Base-by-base conservation (phyloP, 1,140 invertebrate species). In the Zophobas atratus region DNA sequence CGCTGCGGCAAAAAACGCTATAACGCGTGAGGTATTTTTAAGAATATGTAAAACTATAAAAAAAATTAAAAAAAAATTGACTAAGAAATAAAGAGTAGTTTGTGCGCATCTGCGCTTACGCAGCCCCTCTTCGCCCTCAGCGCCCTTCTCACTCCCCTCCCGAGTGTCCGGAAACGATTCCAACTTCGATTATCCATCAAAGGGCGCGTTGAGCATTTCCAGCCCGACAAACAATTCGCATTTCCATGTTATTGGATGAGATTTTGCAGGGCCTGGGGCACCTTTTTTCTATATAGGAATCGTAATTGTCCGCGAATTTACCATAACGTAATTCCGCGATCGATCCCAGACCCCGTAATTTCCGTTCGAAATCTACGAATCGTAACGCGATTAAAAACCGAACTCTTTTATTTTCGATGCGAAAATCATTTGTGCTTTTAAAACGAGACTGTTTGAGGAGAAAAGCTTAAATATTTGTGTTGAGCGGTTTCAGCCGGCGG, bases 161-260 rank as follows among this genome's bases (percentile, higher is more conserved):
- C 36, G 41, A 72, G 51, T 34, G 70, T 72, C 60, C 60, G 70
- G 51, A 72, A 72, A 49, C 48, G 48, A 72, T 70, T 77, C 48
- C 76, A 70, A 77, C 67, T 77, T 77, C 76, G 60, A 77, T 77
- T 77, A 72, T 70, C 51, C 53, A 55, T 72, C 63, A 77, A 77
- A 77, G 39, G 72, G 53, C 60, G 60, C 60, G 60, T 35, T 5
- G n/a, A 53, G 8, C 46, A 55, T 70, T 67, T 70, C 67, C 67
- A 67, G 67, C 41, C 60, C 60, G 60, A 6, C 63, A 55, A 70
- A 77, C 70, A 77, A 77, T 77, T 77, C 76, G 36, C 76, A 77
- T 77, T 77, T 77, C 76, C 76, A 77, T 77, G 76, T 77, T 72
- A 77, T 77, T 77, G 70, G 56, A 77, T 77, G 48, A 51, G 70